phyloP scores from a whole-genome alignment of 2,888 invertebrate genomes.

The Ichneumoninae sp. region DNA sequence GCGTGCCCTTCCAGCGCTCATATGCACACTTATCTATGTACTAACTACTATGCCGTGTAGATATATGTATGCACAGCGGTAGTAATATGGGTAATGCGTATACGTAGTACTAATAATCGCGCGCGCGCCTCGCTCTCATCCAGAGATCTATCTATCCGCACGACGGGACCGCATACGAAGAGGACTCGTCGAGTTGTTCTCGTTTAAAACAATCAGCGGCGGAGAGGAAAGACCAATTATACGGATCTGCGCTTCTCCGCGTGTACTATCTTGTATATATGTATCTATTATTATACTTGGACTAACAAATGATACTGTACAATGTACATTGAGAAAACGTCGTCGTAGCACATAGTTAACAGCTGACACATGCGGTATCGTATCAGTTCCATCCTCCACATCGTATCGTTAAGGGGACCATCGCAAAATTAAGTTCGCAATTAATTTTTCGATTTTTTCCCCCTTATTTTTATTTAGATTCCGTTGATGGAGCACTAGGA shows the following conservation, averaged over 20 bases:
- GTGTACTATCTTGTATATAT: constrained; percentile 34
- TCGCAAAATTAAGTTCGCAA: background rate
- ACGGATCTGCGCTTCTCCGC: constrained; percentile 72
- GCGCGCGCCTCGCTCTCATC: constrained; percentile 64
- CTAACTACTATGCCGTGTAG: background rate
- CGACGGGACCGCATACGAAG: constrained; percentile 37
- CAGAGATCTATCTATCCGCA: constrained; percentile 30
- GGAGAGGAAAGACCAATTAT: constrained; percentile 83
- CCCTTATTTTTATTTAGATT: too few relatives aligned
- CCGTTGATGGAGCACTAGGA: too few relatives aligned
- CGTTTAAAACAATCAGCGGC: constrained; percentile 83
- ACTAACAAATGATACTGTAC: constrained; percentile 16
- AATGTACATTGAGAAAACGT: constrained; percentile 6
- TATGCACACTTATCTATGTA: background rate
- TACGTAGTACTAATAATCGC: constrained; percentile 75
- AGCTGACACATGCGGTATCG: constrained; percentile 1
- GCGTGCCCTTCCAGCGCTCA: constrained; percentile 51
- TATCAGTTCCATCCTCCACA: background rate
- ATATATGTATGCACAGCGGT: constrained; percentile 6
- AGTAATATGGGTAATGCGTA: constrained; percentile 27
- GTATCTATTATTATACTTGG: constrained; percentile 50
- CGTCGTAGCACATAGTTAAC: background rate
- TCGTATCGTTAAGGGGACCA: background rate
- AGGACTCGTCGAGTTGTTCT: constrained; percentile 79
- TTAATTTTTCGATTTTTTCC: too few relatives aligned